Evolutionary conservation across 2,797 vertebrate species (phyloP).

Genomic region (Accipiter badius): DNA sequence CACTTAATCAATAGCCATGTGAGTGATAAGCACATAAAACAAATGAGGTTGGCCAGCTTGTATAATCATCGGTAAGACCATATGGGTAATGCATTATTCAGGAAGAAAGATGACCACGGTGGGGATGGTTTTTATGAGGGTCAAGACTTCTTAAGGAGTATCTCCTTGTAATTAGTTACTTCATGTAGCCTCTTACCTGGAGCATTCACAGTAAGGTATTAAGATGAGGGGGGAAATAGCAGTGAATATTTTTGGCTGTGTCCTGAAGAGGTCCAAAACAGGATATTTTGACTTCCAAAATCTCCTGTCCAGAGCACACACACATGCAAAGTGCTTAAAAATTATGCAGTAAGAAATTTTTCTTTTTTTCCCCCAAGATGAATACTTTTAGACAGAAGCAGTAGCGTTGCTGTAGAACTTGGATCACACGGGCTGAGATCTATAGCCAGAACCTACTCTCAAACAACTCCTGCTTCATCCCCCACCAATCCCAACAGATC

Average conservation of each 20-base stretch:
- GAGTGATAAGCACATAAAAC: constrained; percentile 46
- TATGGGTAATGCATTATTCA: not conserved
- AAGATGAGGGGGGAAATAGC: not conserved
- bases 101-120: constrained; percentile 11
- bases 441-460: not conserved
- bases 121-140: not conserved
- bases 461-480: not conserved
- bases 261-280: not conserved
- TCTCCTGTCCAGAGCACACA: not conserved
- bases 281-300: not conserved
- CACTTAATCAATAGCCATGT: constrained; percentile 57
- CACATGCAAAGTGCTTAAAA: not conserved
- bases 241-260: not conserved
- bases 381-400: not conserved
- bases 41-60: constrained; percentile 9
- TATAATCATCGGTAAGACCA: not conserved
- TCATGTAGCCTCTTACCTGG: not conserved
- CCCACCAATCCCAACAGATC: not conserved
- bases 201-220: not conserved
- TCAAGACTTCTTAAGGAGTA: not conserved
- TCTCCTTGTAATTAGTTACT: not conserved
- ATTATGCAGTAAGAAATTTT: not conserved
- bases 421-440: not conserved
- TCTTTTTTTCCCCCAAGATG: rapidly evolving
- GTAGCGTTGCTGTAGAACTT: not conserved